Evolutionary conservation across 2,888 invertebrate species (phyloP), one percentile per base, ranked within the genome.

Genomic region (Cerastis rubricosa): DNA sequence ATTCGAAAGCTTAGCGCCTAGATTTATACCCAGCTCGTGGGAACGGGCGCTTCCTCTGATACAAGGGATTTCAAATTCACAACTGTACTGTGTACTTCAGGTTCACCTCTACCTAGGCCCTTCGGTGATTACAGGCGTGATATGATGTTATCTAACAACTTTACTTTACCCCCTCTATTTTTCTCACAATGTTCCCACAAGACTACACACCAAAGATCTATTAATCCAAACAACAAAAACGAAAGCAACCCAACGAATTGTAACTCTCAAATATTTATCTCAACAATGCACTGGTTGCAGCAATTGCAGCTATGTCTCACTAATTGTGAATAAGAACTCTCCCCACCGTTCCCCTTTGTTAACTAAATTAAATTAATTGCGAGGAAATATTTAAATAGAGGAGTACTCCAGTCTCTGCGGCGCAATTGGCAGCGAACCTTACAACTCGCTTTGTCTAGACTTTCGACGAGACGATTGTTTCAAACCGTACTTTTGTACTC

Each of bases 311-410:
- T 86, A 93, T 93, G 93, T 94, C 93, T 93, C 91, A 93, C 93
- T 95, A 95, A 95, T 95, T 95, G 94, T 93, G 94, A 93, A 88
- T 91, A 91, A 93, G 92, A 90, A 90, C 91, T 90, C 89, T 92
- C 88, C 59, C 88, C 88, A 90, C 86, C 88, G 89, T 90, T 93
- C 91, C 89, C 93, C 91, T 95, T 94, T 95, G 94, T 95, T 94
- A 95, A 94, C 92, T 94, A 93, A 95, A 95, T 95, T 94, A 94
- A 95, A 94, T 95, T 95, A 95, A 95, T 95, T 94, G 95, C 91
- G 90, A 94, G 94, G 95, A 95, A 96, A 95, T 95, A 95, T 95
- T 95, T 95, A 94, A 95, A 95, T 93, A 92, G 92, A 92, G 75
- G 73, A 92, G 91, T 74, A 29, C 77, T 74, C 71, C 57, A 90